Conservation (phyloP, 2,113 vertebrate genomes). For the Spilogale gracilis region DNA sequence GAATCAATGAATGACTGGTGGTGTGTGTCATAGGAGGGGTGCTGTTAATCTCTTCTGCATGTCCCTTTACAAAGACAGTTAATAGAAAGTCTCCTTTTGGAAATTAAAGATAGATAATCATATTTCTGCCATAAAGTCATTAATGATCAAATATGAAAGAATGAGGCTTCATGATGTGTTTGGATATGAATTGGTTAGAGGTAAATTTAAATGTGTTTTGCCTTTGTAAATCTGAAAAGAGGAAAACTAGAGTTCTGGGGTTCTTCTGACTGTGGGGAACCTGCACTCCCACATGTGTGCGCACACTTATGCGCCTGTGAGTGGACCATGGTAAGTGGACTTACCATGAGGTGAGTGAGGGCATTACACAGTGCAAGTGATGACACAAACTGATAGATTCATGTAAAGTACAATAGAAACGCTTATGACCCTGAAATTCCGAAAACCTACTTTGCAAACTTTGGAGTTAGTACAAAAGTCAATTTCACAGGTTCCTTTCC, state of each 20-base stretch:
- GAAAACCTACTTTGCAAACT: neutral
- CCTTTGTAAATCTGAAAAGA: neutral
- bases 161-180: neutral
- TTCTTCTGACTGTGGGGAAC: neutral
- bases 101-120: neutral
- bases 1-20: neutral
- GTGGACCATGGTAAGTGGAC: neutral
- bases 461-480: slow-evolving; percentile 27
- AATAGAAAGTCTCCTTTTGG: neutral
- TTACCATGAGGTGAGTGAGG: neutral
- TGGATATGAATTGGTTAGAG: neutral
- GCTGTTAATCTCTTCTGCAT: neutral
- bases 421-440: neutral
- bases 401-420: neutral
- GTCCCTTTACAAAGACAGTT: neutral
- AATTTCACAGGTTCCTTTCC: neutral
- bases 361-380: neutral
- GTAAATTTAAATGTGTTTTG: slow-evolving; percentile 34
- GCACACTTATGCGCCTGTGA: neutral
- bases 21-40: neutral
- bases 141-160: neutral
- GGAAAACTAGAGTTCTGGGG: neutral
- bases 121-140: neutral
- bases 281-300: neutral
- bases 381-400: neutral